Evolutionary conservation across 1,140 invertebrate genomes (phyloP), one percentile per base, ranked within the genome.

Genomic region (Lineus longissimus): DNA sequence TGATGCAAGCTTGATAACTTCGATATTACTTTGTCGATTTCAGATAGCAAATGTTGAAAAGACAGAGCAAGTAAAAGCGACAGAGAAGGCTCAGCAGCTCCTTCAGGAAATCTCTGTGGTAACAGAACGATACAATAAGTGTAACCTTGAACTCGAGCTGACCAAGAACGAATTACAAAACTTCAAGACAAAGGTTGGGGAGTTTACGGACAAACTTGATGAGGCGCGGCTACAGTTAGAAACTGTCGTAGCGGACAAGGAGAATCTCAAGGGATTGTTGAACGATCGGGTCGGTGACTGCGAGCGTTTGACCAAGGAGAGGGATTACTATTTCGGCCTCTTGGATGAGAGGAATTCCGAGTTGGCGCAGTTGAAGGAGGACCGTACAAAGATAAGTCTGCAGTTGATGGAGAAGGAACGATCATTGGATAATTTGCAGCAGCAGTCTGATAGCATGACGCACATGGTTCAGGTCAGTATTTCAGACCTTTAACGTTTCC

Each of bases 341-440:
- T 41, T 73, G 33, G 75, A 80, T 19, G 70, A 75, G 64, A 73
- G 65, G 47, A 68, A 69, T 43, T 64, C 67, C 45, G 76, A 78
- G 62, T n/a, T 76, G 2, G 55, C 59, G 23, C 55, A 69, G 22
- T 23, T 76, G 17, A 71, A 70, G 41, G 33, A 61, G 9, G 56
- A 69, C 13, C 71, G 70, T 36, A 76, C 77, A n/a, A 69, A 68
- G 59, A 56, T 78, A 4, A 70, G 61, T 9, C 59, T 73, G 15
- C 73, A 75, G 62, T 59, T 79, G 25, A 74, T 77, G 59, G 77
- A 80, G 62, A 77, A 75, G 61, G 75, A 78, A 57, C 74, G 72
- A 31, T 72, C 74, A 56, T 56, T 77, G 1, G 55, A 58, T 17
- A 63, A 74, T 2, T 56, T 80, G 13, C 66, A 70, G n/a, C 68